These are phyloP conservation scores for Zoanthus gigantus DNA, from an alignment of 92 coral and sea anemone species.

Conservation along the genomic window DNA sequence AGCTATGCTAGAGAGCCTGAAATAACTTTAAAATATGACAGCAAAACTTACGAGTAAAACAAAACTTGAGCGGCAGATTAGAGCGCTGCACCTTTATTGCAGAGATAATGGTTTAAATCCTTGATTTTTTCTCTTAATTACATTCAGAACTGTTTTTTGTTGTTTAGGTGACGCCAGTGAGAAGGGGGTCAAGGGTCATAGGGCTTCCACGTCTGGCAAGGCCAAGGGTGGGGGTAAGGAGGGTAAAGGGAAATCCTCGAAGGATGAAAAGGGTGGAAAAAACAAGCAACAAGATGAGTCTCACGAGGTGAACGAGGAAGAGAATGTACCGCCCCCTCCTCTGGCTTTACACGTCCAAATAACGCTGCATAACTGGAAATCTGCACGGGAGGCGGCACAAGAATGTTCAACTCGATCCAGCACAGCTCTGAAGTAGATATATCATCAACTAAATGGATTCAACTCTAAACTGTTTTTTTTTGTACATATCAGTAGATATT, in stretches of 20 bases:
- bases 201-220: slow-evolving; percentile 73
- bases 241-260: slow-evolving; percentile 71
- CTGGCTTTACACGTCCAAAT: slow-evolving; percentile 72
- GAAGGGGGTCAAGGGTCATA: slow-evolving; percentile 72
- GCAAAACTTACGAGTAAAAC: too few relatives aligned
- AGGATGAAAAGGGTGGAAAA: slow-evolving; percentile 78
- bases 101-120: too few relatives aligned
- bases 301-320: slow-evolving; percentile 75
- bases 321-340: slow-evolving; percentile 75
- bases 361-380: slow-evolving; percentile 80
- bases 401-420: slow-evolving; percentile 41
- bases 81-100: too few relatives aligned
- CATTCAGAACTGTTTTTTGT: neutral
- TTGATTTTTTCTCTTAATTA: too few relatives aligned
- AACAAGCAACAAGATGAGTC: slow-evolving; percentile 83
- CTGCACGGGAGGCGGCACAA: slow-evolving; percentile 85
- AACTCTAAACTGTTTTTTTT: neutral
- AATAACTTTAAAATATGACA: too few relatives aligned
- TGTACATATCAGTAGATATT: neutral
- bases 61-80: too few relatives aligned
- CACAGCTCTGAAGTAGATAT: neutral
- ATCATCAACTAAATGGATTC: neutral
- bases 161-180: slow-evolving; percentile 67
- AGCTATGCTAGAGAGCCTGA: too few relatives aligned
- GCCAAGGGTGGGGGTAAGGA: slow-evolving; percentile 61